phyloP scores from a whole-genome alignment of 2,113 vertebrate genomes.

The Zeus faber region DNA sequence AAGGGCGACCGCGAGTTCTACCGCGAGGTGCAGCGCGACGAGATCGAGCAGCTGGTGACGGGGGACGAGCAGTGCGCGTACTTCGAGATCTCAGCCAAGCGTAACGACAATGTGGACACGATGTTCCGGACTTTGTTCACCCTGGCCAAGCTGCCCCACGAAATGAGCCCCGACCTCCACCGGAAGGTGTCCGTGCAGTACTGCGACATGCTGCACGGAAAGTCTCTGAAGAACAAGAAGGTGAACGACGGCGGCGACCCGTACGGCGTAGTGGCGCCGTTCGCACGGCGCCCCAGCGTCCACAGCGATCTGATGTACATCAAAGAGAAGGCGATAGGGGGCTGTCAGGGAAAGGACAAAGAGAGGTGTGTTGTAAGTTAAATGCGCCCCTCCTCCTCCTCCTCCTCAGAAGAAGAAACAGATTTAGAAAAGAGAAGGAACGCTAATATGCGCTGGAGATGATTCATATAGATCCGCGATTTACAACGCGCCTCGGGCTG shows the following conservation, averaged over 20 bases:
- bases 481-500: constrained; percentile 19
- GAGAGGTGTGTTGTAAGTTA: constrained; percentile 93
- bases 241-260: constrained; percentile 84
- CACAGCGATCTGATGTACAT: constrained; percentile 99
- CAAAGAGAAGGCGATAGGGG: constrained; percentile 86
- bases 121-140: constrained; percentile 95
- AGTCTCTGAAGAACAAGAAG: constrained; percentile 83
- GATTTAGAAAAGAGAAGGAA: constrained; percentile 9
- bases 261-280: constrained; percentile 90
- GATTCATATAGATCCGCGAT: constrained; percentile 27
- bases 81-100: constrained; percentile 96
- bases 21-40: constrained; percentile 84
- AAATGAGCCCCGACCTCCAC: constrained; percentile 97
- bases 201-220: constrained; percentile 88
- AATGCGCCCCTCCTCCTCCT: too few species aligned
- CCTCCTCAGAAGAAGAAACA: not conserved
- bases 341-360: constrained; percentile 85
- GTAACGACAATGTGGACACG: constrained; percentile 91
- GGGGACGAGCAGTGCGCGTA: constrained; percentile 89
- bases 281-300: constrained; percentile 91
- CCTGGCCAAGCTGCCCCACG: constrained; percentile 92
- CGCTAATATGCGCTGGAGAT: constrained; percentile 3
- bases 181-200: constrained; percentile 92
- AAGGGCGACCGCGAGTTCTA: constrained; percentile 90
- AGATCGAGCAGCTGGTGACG: constrained; percentile 85